Conservation (phyloP, 2,797 vertebrate genomes). For the Cheirogaleus major region DNA sequence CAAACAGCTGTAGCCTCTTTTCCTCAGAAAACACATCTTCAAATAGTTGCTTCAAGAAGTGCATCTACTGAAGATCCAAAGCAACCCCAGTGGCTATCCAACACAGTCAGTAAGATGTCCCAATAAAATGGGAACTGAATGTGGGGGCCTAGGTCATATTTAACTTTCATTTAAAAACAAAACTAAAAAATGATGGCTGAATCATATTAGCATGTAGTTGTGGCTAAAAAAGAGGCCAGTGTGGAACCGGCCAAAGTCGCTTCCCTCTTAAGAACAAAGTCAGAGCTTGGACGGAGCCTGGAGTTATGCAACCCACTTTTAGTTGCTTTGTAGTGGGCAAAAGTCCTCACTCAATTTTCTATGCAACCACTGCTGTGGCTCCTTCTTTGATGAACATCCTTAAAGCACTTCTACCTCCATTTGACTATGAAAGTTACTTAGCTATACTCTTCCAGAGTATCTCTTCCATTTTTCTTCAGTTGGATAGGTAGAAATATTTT, state of each 20-base stretch:
- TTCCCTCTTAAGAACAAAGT: background rate
- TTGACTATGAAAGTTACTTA: background rate
- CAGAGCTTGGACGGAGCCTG: background rate
- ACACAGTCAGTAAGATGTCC: background rate
- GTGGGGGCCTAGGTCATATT: background rate
- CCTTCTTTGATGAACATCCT: background rate
- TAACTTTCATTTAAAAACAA: background rate
- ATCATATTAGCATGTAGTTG: background rate
- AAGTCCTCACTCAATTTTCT: background rate
- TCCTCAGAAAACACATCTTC: conserved; percentile 30
- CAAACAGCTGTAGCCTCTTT: background rate
- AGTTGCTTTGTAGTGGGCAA: background rate
- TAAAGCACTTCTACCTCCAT: background rate
- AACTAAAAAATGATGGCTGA: background rate
- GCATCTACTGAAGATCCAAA: background rate
- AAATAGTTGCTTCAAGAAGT: background rate
- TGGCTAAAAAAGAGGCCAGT: background rate
- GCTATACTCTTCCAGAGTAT: background rate
- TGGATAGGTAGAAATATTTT: background rate
- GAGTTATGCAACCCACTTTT: background rate
- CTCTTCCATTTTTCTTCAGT: background rate
- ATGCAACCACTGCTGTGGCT: background rate
- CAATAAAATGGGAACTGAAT: background rate
- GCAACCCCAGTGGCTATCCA: background rate
- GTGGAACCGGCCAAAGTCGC: background rate